Conservation (phyloP, 2,113 vertebrate genomes). For the Centrocercus urophasianus region DNA sequence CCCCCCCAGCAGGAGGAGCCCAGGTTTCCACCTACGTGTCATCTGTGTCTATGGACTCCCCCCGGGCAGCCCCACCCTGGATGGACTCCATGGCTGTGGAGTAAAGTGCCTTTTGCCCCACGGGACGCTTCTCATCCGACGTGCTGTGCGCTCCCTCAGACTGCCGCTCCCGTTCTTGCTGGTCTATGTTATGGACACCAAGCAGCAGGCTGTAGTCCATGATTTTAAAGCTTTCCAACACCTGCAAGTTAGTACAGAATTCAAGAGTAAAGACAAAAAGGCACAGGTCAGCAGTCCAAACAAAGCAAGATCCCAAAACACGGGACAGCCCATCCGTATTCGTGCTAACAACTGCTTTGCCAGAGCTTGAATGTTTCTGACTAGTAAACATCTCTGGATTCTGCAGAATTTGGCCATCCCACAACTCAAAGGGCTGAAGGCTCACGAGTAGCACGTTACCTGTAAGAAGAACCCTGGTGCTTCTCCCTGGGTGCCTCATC, state of each 20-base stretch:
- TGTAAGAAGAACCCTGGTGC: background rate
- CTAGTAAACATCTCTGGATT: background rate
- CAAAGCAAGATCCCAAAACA: background rate
- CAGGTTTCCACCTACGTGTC: slow-evolving; percentile 88
- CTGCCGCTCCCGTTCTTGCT: slow-evolving; percentile 90
- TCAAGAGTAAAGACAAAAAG: slow-evolving; percentile 34
- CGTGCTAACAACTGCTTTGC: background rate
- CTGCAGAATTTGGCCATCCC: background rate
- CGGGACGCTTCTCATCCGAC: slow-evolving; percentile 90
- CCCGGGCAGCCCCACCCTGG: slow-evolving; percentile 92
- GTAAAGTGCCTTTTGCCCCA: slow-evolving; percentile 97
- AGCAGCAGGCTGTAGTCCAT: slow-evolving; percentile 99
- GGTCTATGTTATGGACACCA: slow-evolving; percentile 97
- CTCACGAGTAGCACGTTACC: background rate
- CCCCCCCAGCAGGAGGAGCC: rapidly evolving
- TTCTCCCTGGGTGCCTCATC: background rate
- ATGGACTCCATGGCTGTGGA: slow-evolving; percentile 99
- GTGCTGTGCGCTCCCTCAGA: slow-evolving; percentile 87
- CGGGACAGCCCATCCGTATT: rapidly evolving
- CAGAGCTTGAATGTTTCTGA: background rate
- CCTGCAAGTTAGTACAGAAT: slow-evolving; percentile 74
- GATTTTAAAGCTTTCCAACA: slow-evolving; percentile 98
- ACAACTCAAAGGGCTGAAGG: background rate
- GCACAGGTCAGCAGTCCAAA: background rate
- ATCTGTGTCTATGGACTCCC: slow-evolving; percentile 92